Evolutionary conservation across 2,888 invertebrate genomes (phyloP), one percentile per base, ranked within the genome.

Genomic region (Monoplex corrugatus): DNA sequence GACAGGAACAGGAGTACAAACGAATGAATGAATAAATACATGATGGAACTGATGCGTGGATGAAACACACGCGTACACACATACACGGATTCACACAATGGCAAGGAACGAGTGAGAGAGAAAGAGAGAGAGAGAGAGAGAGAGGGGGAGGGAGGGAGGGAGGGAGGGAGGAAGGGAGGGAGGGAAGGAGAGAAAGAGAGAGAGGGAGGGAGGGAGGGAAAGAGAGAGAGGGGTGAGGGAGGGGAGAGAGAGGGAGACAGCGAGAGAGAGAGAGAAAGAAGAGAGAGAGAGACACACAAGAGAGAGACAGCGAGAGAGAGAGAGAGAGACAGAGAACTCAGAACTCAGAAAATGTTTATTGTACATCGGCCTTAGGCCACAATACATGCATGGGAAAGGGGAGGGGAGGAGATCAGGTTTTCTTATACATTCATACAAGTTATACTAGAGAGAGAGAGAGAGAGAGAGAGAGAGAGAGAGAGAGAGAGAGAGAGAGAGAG

Each of bases 401-500:
- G n/a, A n/a, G n/a, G n/a, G n/a, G n/a, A n/a, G n/a, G n/a, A n/a
- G n/a, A n/a, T n/a, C n/a, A n/a, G n/a, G n/a, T n/a, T n/a, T n/a
- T n/a, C n/a, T n/a, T n/a, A n/a, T n/a, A n/a, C n/a, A n/a, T n/a
- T n/a, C n/a, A n/a, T n/a, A n/a, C n/a, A n/a, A n/a, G n/a, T n/a
- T n/a, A n/a, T n/a, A n/a, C n/a, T n/a, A 82, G 82, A 82, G 13
- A 43, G 82, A 82, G 82, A 82, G 43, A 82, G 43, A 82, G 82
- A 82, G 44, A 82, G 23, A 82, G 44, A 43, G 16, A 82, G 82
- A 82, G 82, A 82, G n/a, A 82, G n/a, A 44, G 43, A 82, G 6
- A 82, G 43, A 43, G 43, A 82, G n/a, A 43, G n/a, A 82, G 43
- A 43, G n/a, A n/a, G 63, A 32, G 3, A 85, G 57, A 85, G 43